phyloP scores from a whole-genome alignment of 2,888 invertebrate genomes.

The Melieria picta region DNA sequence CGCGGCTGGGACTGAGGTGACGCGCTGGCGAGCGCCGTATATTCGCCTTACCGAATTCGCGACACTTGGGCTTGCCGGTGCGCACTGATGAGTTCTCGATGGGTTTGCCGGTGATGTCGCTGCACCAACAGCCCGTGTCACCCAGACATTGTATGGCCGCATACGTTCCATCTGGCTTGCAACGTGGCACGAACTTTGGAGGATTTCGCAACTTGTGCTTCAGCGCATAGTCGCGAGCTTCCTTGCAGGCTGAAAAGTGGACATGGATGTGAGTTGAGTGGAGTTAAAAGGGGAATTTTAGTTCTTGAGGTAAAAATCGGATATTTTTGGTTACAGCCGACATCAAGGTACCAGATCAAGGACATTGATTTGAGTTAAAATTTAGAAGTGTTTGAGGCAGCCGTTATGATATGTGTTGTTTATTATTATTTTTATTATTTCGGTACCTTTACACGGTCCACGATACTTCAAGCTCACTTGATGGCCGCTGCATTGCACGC shows the following conservation, averaged over 20 bases:
- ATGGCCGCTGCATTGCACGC: slow-evolving; percentile 80
- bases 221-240: slow-evolving; percentile 64
- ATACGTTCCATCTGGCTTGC: slow-evolving; percentile 85
- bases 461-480: slow-evolving; percentile 77
- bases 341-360: too few relatives aligned
- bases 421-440: neutral
- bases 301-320: neutral
- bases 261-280: neutral
- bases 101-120: slow-evolving; percentile 83
- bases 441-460: slow-evolving; percentile 77
- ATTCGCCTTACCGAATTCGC: slow-evolving; percentile 70
- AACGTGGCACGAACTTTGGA: slow-evolving; percentile 77
- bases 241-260: slow-evolving; percentile 67
- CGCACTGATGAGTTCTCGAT: slow-evolving; percentile 82
- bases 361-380: too few relatives aligned
- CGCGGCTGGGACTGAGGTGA: slow-evolving; percentile 55
- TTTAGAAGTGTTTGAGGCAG: too few relatives aligned
- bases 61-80: slow-evolving; percentile 77
- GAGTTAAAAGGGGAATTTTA: neutral
- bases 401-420: neutral
- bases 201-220: slow-evolving; percentile 67
- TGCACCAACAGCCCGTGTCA: slow-evolving; percentile 90
- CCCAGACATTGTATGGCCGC: slow-evolving; percentile 86
- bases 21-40: slow-evolving; percentile 72
- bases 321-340: neutral